Percentiles rank a stretch among this genome's conserved stretches.
Evolutionary conservation across 2,113 vertebrate genomes (phyloP).

Genomic region (Pteronura brasiliensis): DNA sequence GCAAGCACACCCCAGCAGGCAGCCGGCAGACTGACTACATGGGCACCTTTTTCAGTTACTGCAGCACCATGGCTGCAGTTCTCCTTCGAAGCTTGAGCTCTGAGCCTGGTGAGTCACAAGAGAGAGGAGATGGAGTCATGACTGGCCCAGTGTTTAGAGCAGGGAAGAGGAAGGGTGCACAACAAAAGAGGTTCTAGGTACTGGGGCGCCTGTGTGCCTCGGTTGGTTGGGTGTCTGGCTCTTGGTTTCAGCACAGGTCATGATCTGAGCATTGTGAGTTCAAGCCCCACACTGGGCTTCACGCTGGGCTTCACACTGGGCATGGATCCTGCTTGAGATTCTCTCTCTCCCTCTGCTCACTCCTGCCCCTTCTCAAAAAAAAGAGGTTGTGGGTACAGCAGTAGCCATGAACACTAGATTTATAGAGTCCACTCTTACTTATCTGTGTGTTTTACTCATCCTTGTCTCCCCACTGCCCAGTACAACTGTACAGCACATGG

Average conservation of each 20-base stretch:
- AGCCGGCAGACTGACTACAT: constrained; percentile 83
- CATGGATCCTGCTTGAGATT: neutral
- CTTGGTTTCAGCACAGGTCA: neutral
- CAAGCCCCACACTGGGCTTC: neutral
- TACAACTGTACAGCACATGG: neutral
- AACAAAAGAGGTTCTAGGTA: neutral
- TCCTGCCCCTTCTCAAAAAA: neutral
- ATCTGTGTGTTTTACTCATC: neutral
- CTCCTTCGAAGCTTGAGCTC: constrained; percentile 88
- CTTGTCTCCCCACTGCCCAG: neutral
- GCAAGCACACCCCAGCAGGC: constrained; percentile 75
- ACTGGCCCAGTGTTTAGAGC: neutral
- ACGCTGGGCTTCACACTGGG: too few species aligned
- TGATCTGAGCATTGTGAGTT: neutral
- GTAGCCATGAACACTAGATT: neutral
- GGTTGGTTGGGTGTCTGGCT: neutral
- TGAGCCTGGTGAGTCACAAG: constrained; percentile 85
- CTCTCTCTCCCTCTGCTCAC: neutral
- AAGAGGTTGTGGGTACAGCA: neutral
- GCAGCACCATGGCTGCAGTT: constrained; percentile 89
- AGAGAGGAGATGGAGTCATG: neutral
- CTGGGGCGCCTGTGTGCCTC: neutral
- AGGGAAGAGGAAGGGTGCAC: neutral
- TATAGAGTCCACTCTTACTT: neutral
- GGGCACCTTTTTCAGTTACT: constrained; percentile 89